Evolutionary conservation across 2,113 vertebrate species (phyloP).

Genomic region (Martes martes): DNA sequence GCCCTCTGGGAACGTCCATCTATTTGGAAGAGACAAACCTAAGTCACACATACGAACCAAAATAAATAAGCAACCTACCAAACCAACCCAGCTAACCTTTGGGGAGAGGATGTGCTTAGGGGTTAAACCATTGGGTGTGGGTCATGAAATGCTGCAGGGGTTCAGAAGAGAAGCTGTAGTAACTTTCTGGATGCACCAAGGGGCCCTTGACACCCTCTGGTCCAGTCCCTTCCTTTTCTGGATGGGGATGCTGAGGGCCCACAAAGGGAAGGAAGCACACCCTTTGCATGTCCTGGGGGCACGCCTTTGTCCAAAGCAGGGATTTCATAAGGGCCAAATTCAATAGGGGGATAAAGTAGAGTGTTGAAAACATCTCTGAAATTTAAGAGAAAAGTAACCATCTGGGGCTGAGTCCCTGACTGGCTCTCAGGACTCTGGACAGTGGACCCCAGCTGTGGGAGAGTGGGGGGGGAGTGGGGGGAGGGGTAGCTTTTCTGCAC

Average conservation of each 20-base stretch:
- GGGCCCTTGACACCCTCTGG: background rate
- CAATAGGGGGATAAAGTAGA: background rate
- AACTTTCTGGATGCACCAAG: background rate
- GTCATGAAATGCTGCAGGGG: background rate
- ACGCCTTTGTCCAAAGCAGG: background rate
- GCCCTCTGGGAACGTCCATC: background rate
- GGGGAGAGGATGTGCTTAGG: background rate
- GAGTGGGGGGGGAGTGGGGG: too few relatives aligned
- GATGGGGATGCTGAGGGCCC: background rate
- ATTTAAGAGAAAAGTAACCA: background rate
- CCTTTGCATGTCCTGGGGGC: background rate
- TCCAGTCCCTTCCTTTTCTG: background rate
- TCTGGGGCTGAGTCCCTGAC: background rate
- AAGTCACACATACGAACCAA: background rate
- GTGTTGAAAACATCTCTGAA: background rate
- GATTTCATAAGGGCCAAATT: background rate
- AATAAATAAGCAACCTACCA: background rate
- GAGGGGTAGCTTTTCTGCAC: background rate
- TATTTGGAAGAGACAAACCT: background rate
- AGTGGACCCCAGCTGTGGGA: rapidly evolving
- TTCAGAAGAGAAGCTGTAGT: background rate
- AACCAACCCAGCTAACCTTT: background rate
- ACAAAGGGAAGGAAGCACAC: background rate
- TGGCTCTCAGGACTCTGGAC: background rate
- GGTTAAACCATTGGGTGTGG: background rate